Percentiles rank a stretch among this genome's conserved stretches.
Conservation (phyloP, 2,888 invertebrate species). For the Quadroppia sp. region DNA sequence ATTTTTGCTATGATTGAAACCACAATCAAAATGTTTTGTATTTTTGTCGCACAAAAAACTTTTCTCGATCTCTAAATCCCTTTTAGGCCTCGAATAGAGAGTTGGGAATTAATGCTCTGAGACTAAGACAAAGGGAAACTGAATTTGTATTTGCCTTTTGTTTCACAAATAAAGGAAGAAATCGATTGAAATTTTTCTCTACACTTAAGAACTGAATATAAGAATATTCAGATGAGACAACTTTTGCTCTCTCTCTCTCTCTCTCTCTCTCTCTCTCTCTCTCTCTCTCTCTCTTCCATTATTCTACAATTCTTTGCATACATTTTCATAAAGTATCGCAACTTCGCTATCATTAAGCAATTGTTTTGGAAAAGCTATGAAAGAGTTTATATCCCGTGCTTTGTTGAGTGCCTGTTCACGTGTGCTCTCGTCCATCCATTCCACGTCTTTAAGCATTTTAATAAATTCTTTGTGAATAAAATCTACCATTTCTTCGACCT, state of each 20-base stretch:
- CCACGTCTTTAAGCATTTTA: conserved; percentile 68
- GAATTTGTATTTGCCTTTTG: not conserved
- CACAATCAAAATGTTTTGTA: no score
- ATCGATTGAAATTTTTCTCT: not conserved
- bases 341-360: conserved; percentile 45
- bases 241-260: no score
- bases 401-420: conserved; percentile 59
- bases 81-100: not conserved
- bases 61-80: not conserved
- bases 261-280: no score
- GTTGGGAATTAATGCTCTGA: not conserved
- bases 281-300: no score
- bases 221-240: no score
- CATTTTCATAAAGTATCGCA: conserved; percentile 44
- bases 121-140: not conserved
- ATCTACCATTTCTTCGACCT: conserved; percentile 77
- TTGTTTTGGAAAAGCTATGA: conserved; percentile 48
- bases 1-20: not conserved
- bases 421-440: conserved; percentile 90
- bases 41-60: not conserved
- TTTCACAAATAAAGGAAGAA: not conserved
- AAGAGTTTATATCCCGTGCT: conserved; percentile 43
- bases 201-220: not conserved
- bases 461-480: conserved; percentile 77
- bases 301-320: no score